Conservation (phyloP, 2,113 vertebrate species). For the Symphodus melops region DNA sequence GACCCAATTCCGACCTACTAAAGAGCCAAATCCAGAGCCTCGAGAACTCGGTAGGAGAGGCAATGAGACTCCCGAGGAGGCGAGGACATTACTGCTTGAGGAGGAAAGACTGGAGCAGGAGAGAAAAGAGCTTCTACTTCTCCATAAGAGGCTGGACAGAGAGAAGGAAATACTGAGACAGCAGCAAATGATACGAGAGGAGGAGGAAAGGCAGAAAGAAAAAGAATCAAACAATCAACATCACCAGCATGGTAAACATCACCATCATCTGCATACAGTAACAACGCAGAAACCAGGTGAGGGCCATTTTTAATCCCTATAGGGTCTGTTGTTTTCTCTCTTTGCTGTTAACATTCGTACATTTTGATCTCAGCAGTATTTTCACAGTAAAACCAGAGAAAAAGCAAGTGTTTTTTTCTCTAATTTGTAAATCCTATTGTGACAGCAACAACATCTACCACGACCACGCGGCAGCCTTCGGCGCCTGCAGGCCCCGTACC, state of each 20-base stretch:
- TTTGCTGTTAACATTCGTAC: too few species aligned
- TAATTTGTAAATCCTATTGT: neutral
- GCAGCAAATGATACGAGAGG: conserved; percentile 69
- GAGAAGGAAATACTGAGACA: conserved; percentile 77
- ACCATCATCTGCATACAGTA: conserved; percentile 62
- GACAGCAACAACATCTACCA: conserved; percentile 63
- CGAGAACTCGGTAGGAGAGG: conserved; percentile 38
- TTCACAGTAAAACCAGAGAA: neutral
- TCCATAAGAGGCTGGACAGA: conserved; percentile 79
- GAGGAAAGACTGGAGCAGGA: conserved; percentile 72
- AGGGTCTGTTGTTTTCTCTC: neutral
- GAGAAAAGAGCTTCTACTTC: conserved; percentile 73
- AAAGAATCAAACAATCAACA: conserved; percentile 34
- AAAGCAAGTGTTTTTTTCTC: neutral
- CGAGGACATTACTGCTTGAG: conserved; percentile 59
- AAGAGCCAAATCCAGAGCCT: conserved; percentile 74
- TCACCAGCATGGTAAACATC: conserved; percentile 61
- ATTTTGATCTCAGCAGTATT: too few species aligned
- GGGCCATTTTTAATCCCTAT: neutral
- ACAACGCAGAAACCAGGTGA: conserved; percentile 78
- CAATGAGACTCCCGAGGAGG: conserved; percentile 71
- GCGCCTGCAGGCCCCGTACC: conserved; percentile 48
- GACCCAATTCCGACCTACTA: conserved; percentile 62
- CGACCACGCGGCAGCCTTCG: conserved; percentile 39
- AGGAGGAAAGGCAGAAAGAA: conserved; percentile 61